These are phyloP conservation scores for Trisateles emortualis DNA, from an alignment of 2,888 invertebrate genomes.

Conservation along the genomic window DNA sequence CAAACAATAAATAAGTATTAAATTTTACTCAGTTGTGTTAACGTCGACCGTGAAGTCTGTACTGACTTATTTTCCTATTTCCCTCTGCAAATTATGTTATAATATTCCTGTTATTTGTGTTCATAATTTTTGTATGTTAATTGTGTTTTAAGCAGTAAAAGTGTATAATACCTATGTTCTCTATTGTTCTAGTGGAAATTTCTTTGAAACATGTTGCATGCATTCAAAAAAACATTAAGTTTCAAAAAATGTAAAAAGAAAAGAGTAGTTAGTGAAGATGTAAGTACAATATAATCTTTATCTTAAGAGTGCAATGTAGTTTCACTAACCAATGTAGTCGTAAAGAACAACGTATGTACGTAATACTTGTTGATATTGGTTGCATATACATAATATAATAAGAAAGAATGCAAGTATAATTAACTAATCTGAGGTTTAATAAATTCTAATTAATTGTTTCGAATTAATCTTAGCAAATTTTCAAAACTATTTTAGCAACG, in stretches of 20 bases:
- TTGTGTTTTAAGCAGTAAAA: background rate
- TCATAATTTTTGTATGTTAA: background rate
- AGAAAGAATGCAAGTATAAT: too few species aligned
- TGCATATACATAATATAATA: too few species aligned
- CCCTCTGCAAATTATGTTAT: conserved; percentile 18
- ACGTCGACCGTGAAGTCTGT: conserved; percentile 58
- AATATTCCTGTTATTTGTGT: conserved; percentile 5
- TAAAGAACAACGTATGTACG: too few species aligned
- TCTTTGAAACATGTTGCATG: conserved; percentile 54
- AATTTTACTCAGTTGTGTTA: conserved; percentile 61
- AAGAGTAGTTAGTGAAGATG: conserved; percentile 43
- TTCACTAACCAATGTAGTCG: too few species aligned
- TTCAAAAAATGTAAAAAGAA: conserved; percentile 58
- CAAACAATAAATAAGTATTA: conserved; percentile 52
- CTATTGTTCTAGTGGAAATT: background rate
- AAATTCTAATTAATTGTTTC: too few species aligned
- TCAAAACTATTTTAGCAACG: too few species aligned
- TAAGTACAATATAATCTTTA: conserved; percentile 51
- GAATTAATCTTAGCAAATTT: too few species aligned
- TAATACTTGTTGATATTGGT: too few species aligned
- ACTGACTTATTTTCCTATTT: conserved; percentile 41
- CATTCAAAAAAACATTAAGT: conserved; percentile 64
- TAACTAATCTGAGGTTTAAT: too few species aligned
- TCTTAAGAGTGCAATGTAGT: background rate
- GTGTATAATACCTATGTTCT: conserved; percentile 1